Evolutionary conservation across 2,113 vertebrate species (phyloP), one percentile per base, ranked within the genome.

Genomic region (Bujurquina vittata): DNA sequence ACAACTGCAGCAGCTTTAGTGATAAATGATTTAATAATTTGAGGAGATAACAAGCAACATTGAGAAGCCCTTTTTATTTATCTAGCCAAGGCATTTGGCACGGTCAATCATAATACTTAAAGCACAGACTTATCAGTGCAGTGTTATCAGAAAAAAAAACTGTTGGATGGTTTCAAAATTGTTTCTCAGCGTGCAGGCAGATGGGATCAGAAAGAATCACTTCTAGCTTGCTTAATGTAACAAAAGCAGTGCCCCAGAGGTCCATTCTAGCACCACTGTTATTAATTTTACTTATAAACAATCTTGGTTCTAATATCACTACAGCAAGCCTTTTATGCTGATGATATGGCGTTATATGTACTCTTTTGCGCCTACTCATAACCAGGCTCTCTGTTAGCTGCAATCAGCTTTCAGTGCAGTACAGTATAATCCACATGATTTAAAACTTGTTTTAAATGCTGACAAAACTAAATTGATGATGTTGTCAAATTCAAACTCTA

Each of bases 81-180:
- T 43, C n/a, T 43, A 65, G 37, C 62, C 12, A 46, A 26, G 2
- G 43, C 14, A 26, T 46, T 46, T 6, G 4, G 7, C 7, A 7
- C 35, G 7, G 35, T 35, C 8, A 2, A 46, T 46, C 22, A 67
- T 23, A 26, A 46, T 26, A 12, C 22, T 10, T 67, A 46, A 67
- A 40, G 8, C 63, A 67, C 17, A 67, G 63, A 46, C 37, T 67
- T 67, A 22, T 67, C 15, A 10, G 43, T 65, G 37, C 11, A 65
- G 37, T 11, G 20, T 63, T 17, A 20, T 63, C 2, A 0, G 1
- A 1, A 0, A 14, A 62, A 14, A 1, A 60, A 37, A 1, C 37
- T 23, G 14, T 43, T 65, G 22, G 62, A 17, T 46, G 1, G 3
- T 17, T 46, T 43, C 23, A 26, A 10, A 69, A 69, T 49, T 26